Evolutionary conservation across 1,140 invertebrate species (phyloP).

Genomic region (Neelides sp.): DNA sequence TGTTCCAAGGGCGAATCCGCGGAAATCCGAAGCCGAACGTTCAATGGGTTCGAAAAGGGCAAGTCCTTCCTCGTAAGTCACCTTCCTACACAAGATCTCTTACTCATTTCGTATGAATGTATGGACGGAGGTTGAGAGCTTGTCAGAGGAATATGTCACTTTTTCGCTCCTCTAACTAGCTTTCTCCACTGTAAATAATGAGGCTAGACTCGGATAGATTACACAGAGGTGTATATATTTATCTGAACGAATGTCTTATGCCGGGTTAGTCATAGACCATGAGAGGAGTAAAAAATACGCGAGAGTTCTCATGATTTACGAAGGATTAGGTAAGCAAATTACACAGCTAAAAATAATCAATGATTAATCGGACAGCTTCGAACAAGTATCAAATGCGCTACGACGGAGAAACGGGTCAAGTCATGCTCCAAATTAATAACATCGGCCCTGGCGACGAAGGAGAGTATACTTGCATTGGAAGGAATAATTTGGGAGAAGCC

Average conservation of each 20-base stretch:
- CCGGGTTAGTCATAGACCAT: too few relatives aligned
- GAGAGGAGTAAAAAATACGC: too few relatives aligned
- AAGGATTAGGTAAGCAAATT: not conserved
- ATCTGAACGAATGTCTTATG: too few relatives aligned
- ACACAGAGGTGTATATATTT: too few relatives aligned
- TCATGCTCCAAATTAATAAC: constrained; percentile 73
- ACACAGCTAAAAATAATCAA: not conserved
- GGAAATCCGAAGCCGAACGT: constrained; percentile 88
- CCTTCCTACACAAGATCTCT: too few relatives aligned
- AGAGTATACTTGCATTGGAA: constrained; percentile 77
- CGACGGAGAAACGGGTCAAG: constrained; percentile 70
- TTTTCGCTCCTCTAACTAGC: too few relatives aligned
- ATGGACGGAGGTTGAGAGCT: too few relatives aligned
- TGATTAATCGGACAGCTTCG: constrained; percentile 41
- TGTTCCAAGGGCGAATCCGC: constrained; percentile 78
- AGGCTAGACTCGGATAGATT: too few relatives aligned
- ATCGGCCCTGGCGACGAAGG: constrained; percentile 88
- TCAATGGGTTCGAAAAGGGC: constrained; percentile 82
- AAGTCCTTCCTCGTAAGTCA: constrained; percentile 51
- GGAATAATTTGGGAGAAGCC: constrained; percentile 84
- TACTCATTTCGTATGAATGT: too few relatives aligned
- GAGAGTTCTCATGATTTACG: not conserved
- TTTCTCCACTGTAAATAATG: too few relatives aligned
- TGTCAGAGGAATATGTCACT: too few relatives aligned
- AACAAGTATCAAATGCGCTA: constrained; percentile 75